phyloP scores from a whole-genome alignment of 2,797 vertebrate species.

The Babyrousa celebensis region DNA sequence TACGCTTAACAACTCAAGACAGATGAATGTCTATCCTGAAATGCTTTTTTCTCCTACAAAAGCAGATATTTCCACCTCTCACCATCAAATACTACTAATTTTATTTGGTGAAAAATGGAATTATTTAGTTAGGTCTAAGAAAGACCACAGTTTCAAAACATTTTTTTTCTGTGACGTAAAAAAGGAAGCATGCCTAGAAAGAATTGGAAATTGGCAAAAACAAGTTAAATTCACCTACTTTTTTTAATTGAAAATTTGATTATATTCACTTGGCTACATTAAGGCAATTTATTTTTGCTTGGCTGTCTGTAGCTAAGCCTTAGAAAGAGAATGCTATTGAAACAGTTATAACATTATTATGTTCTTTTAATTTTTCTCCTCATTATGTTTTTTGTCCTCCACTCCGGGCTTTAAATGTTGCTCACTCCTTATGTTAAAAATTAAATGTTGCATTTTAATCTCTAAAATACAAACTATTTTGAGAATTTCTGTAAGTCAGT shows the following conservation, averaged over 20 bases:
- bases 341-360: neutral
- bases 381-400: neutral
- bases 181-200: neutral
- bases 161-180: constrained; percentile 40
- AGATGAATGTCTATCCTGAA: neutral
- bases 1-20: neutral
- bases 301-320: neutral
- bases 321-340: neutral
- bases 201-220: neutral
- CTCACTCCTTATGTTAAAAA: neutral
- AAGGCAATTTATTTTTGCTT: neutral
- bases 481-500: constrained; percentile 58
- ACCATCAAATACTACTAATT: constrained; percentile 50
- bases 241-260: constrained; percentile 65
- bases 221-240: constrained; percentile 42
- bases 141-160: constrained; percentile 46
- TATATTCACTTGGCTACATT: neutral
- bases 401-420: neutral
- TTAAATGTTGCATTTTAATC: constrained; percentile 62
- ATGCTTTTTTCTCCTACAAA: constrained; percentile 18
- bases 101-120: constrained; percentile 26
- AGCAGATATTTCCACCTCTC: neutral
- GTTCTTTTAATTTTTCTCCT: constrained; percentile 58
- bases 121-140: constrained; percentile 50
- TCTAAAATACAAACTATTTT: constrained; percentile 65